Base-by-base conservation (phyloP, 2,113 vertebrate genomes). In the Sylvietta virens region DNA sequence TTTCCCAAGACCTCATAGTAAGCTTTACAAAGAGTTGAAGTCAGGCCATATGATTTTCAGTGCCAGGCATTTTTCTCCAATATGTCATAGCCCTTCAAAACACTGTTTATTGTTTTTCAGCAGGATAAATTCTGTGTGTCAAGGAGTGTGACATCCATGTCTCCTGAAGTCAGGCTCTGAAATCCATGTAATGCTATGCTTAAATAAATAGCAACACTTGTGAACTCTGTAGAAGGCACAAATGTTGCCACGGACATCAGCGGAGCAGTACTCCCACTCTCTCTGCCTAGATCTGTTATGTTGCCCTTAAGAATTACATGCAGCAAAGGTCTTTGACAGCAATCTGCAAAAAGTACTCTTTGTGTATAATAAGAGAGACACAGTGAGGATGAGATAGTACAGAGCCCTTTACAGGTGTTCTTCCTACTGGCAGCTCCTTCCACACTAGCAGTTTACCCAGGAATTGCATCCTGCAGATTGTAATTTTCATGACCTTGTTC, bases 401-500 rank as follows among this genome's bases (percentile, higher is more conserved):
- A 96, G 94, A 92, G 35, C 30, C 48, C 50, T 35, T 85, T 96
- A 82, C 56, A 88, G 79, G 81, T 94, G 58, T 92, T 95, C 70
- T 57, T 69, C 28, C 76, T 82, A 11, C 58, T 71, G 80, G 54
- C 72, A 90, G 40, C 64, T 91, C 61, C 54, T 86, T 91, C 70
- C 45, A 91, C 35, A 86, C 1, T 3, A 86, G 33, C 61, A 67
- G 22, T 83, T 88, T 87, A 91, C 45, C 69, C 66, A 86, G 54
- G 40, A 37, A 39, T 78, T 76, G 35, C 65, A 70, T 94, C 57
- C 81, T 91, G 77, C 27, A 81, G 77, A 94, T 64, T 78, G 70
- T 48, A 15, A 31, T 92, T 95, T 90, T 88, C 83, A 70, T 79
- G 60, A 92, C 48, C 74, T 69, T 76, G 5, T 28, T 94, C 53